A percentile compares a stretch with the other conserved stretches of the same genome.
phyloP scores from a whole-genome alignment of 2,888 invertebrate genomes.

The Cephus sareptanus region DNA sequence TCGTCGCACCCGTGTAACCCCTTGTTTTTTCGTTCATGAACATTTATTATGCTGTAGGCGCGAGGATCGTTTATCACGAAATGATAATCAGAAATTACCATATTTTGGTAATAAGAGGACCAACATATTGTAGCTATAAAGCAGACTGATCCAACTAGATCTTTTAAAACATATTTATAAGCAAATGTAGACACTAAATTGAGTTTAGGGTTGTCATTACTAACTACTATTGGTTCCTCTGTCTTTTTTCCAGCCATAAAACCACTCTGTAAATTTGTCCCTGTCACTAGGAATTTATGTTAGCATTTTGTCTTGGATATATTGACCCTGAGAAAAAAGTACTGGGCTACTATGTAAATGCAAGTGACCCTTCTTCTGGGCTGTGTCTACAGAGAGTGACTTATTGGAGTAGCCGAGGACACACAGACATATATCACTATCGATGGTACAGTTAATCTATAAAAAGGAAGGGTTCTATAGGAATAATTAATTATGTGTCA shows the following conservation, averaged over 20 bases:
- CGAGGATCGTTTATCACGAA: too few species aligned
- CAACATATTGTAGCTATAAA: too few species aligned
- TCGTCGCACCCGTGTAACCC: not conserved
- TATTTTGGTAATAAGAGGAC: too few species aligned
- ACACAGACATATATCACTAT: not conserved
- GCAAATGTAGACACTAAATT: too few species aligned
- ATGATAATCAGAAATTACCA: too few species aligned
- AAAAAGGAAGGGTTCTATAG: too few species aligned
- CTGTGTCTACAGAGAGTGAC: not conserved
- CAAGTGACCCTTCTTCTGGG: not conserved
- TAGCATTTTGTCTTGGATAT: not conserved
- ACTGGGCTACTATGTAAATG: slow-evolving; percentile 8
- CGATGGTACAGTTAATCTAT: not conserved
- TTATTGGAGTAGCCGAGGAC: not conserved
- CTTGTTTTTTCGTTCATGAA: not conserved
- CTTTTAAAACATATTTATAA: too few species aligned
- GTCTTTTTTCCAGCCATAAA: not conserved
- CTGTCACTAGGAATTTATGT: slow-evolving; percentile 5
- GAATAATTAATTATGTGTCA: too few species aligned
- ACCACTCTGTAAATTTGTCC: not conserved
- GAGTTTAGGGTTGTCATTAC: too few species aligned
- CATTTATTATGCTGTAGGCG: not conserved
- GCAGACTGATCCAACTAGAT: too few species aligned
- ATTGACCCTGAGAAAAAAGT: not conserved
- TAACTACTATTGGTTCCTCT: too few species aligned